These are phyloP conservation scores for Lophius americanus DNA, from an alignment of 2,797 vertebrate species.

Conservation along the genomic window DNA sequence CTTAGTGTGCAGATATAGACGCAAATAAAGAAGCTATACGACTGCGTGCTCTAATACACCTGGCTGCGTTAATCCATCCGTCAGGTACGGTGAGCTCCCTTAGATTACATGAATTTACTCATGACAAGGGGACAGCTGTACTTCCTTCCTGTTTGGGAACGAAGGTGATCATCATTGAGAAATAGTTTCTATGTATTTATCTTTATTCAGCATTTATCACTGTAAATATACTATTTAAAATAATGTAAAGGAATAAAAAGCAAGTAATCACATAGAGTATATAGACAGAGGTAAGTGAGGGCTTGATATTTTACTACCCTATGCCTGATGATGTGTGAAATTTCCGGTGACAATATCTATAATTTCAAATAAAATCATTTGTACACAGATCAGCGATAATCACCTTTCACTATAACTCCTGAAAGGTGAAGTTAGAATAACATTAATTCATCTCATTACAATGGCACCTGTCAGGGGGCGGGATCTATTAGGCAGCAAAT, in stretches of 20 bases:
- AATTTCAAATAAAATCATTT: too few species aligned
- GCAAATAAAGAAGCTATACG: constrained; percentile 64
- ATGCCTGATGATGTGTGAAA: background rate
- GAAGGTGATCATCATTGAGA: background rate
- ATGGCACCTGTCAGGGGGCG: too few species aligned
- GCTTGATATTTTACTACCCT: background rate
- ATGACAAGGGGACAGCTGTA: constrained; percentile 38
- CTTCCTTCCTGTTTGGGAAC: background rate
- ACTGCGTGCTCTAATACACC: constrained; percentile 61
- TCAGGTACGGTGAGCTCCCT: constrained; percentile 60
- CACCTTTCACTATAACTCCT: too few species aligned
- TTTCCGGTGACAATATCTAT: too few species aligned
- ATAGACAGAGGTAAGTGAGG: background rate
- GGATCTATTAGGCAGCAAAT: too few species aligned
- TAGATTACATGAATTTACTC: constrained; percentile 49
- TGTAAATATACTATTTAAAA: background rate
- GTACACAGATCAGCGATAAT: too few species aligned
- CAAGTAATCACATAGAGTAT: background rate
- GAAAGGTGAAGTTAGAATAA: too few species aligned
- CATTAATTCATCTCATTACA: too few species aligned
- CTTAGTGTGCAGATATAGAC: constrained; percentile 49
- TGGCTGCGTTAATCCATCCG: constrained; percentile 61
- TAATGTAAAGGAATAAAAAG: background rate
- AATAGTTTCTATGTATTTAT: background rate
- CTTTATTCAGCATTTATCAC: background rate